These are phyloP conservation scores for Arbacia lixula DNA, from an alignment of 53 echinoderm and acorn worm species.

Conservation along the genomic window DNA sequence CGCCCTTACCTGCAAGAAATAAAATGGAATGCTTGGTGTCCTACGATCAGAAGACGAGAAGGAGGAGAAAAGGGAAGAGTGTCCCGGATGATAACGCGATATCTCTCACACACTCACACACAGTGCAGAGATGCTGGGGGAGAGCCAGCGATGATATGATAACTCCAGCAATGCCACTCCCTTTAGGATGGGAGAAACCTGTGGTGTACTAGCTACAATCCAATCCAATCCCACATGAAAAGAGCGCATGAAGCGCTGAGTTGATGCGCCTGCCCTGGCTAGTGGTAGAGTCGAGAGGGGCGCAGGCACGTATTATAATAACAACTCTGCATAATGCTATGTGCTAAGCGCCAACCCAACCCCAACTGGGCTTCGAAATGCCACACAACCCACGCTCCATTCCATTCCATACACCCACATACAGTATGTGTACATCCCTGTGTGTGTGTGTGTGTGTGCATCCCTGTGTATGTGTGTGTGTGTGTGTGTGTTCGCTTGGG, in stretches of 20 bases:
- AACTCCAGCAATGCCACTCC: slow-evolving; percentile 23
- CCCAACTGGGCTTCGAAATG: not conserved
- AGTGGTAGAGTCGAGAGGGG: too few species aligned
- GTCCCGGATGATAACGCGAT: not conserved
- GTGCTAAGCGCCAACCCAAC: too few species aligned
- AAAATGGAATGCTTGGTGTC: not conserved
- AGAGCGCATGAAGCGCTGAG: too few species aligned
- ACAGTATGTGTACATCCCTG: slow-evolving; percentile 2
- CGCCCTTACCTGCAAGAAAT: too few species aligned
- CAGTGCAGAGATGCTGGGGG: slow-evolving; percentile 5
- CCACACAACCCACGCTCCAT: not conserved
- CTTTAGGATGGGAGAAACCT: slow-evolving; percentile 9
- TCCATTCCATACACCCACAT: not conserved
- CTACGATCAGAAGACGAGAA: not conserved
- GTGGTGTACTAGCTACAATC: not conserved
- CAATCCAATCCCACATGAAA: too few species aligned
- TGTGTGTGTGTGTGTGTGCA: not conserved
- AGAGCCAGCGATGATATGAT: slow-evolving; percentile 26
- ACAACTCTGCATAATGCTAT: slow-evolving; percentile 6
- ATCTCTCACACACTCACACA: too few species aligned
- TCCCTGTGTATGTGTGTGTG: slow-evolving; percentile 20
- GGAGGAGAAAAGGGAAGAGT: not conserved
- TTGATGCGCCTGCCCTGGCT: too few species aligned
- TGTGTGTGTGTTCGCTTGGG: slow-evolving; percentile 6
- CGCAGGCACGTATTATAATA: not conserved